phyloP scores from a whole-genome alignment of 2,113 vertebrate genomes.

The Lota lota region DNA sequence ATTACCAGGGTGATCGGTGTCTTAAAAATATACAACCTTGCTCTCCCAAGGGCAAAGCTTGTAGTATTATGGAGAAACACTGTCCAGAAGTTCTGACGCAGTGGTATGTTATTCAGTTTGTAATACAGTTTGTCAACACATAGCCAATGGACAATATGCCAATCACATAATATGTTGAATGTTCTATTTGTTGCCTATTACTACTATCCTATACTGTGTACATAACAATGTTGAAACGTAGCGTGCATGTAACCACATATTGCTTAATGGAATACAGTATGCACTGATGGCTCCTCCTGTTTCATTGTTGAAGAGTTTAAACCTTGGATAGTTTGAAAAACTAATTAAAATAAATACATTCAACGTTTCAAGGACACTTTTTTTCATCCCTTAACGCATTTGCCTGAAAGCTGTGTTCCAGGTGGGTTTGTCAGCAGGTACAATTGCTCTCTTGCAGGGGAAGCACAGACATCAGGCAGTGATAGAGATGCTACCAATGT shows the following conservation, averaged over 20 bases:
- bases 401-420: not conserved
- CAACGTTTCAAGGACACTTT: slow-evolving; percentile 12
- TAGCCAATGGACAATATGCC: slow-evolving; percentile 17
- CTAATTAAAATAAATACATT: slow-evolving; percentile 51
- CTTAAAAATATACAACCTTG: slow-evolving; percentile 47
- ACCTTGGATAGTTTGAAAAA: slow-evolving; percentile 42
- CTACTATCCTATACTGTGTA: slow-evolving; percentile 43
- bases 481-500: slow-evolving; percentile 43
- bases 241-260: slow-evolving; percentile 52
- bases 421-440: not conserved
- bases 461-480: slow-evolving; percentile 17
- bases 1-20: slow-evolving; percentile 43
- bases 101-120: slow-evolving; percentile 12
- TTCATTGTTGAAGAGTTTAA: slow-evolving; percentile 62
- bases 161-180: slow-evolving; percentile 33
- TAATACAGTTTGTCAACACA: slow-evolving; percentile 31
- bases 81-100: too few species aligned
- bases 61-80: slow-evolving; percentile 23
- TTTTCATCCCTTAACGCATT: not conserved
- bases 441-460: slow-evolving; percentile 21
- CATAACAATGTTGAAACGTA: slow-evolving; percentile 45
- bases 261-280: slow-evolving; percentile 41
- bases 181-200: slow-evolving; percentile 41
- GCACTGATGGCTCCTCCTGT: slow-evolving; percentile 30
- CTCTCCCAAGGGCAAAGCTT: slow-evolving; percentile 25